Evolutionary conservation across 2,797 vertebrate species (phyloP).

Genomic region (Brachymystax lenok): DNA sequence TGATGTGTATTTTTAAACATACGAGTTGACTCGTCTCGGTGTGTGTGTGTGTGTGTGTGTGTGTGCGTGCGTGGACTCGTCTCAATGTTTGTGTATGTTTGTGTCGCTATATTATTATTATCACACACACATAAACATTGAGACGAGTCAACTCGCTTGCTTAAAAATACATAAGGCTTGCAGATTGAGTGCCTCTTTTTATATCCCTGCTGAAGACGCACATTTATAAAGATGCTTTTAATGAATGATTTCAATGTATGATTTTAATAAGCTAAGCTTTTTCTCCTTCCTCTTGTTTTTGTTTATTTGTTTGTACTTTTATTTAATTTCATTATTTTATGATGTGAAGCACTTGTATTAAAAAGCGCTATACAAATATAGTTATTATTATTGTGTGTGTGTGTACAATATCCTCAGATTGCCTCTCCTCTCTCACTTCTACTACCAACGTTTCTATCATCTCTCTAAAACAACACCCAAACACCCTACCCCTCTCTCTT

Average conservation of each 20-base stretch:
- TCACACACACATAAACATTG: not conserved
- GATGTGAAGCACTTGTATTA: not conserved
- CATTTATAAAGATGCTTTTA: too few relatives aligned
- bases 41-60: not conserved
- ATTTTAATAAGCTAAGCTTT: too few relatives aligned
- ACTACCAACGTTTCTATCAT: not conserved
- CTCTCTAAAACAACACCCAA: slow-evolving; percentile 32
- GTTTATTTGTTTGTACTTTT: too few relatives aligned
- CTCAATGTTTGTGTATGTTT: not conserved
- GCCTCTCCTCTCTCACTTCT: slow-evolving; percentile 27
- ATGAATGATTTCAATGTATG: too few relatives aligned
- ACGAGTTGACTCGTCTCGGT: not conserved
- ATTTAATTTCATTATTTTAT: not conserved
- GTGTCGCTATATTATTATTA: too few relatives aligned
- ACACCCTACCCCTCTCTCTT: slow-evolving; percentile 20
- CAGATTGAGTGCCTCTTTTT: too few relatives aligned
- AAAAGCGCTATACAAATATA: too few relatives aligned
- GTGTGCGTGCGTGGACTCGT: not conserved
- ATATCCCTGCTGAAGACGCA: too few relatives aligned
- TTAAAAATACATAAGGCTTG: not conserved
- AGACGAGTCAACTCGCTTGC: not conserved
- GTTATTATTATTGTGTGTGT: too few relatives aligned
- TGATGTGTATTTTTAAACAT: slow-evolving; percentile 12
- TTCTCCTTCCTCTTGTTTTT: not conserved
- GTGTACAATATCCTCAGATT: slow-evolving; percentile 21